Conservation (phyloP, 2,113 vertebrate species). For the Gallinago media region DNA sequence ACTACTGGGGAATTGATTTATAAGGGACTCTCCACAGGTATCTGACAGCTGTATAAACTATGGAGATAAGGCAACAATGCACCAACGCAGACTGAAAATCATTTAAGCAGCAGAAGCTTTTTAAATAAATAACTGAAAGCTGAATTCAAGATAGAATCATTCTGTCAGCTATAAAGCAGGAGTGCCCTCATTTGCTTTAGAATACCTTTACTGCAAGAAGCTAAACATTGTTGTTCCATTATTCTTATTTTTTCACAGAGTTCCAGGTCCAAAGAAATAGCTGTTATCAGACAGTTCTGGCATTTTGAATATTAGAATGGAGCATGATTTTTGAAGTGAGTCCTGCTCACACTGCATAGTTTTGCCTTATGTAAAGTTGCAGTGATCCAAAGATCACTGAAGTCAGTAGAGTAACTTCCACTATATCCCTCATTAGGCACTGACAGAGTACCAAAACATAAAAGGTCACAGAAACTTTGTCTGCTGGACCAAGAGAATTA, state of each 20-base stretch:
- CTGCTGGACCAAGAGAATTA: background rate
- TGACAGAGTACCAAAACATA: background rate
- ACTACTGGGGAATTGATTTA: conserved; percentile 24
- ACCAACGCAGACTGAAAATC: conserved; percentile 30
- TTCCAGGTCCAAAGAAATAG: background rate
- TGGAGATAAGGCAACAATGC: conserved; percentile 19
- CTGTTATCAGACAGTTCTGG: background rate
- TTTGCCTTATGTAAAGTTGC: background rate
- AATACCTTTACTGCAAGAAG: background rate
- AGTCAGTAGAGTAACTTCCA: background rate
- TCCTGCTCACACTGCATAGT: background rate
- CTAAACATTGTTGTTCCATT: background rate
- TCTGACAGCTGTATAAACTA: conserved; percentile 56
- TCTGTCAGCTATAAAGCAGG: background rate
- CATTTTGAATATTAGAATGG: background rate
- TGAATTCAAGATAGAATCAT: background rate
- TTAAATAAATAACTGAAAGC: background rate
- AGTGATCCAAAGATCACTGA: background rate
- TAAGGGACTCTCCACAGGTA: conserved; percentile 54
- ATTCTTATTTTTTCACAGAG: background rate
- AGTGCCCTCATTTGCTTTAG: background rate
- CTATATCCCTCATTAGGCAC: background rate
- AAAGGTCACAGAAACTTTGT: background rate
- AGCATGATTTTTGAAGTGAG: background rate
- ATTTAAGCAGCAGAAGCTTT: conserved; percentile 31